Conservation (phyloP, 2,797 vertebrate genomes). For the Tapirus indicus region DNA sequence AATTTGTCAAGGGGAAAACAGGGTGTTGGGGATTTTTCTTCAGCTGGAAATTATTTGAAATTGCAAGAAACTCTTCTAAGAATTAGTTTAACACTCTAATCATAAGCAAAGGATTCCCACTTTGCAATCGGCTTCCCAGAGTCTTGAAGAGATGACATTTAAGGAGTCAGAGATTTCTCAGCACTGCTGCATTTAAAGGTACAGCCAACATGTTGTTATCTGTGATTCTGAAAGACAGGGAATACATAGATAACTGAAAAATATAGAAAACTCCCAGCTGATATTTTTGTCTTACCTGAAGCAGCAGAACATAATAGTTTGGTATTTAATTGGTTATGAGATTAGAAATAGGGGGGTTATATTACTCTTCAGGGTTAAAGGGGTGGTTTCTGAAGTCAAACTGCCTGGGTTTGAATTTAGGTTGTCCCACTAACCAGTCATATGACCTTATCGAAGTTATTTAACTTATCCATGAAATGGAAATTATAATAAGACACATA, state of each 20-base stretch:
- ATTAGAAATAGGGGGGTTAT: background rate
- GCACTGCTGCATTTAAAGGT: background rate
- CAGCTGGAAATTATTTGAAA: conserved; percentile 54
- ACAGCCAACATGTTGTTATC: background rate
- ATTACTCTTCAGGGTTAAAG: background rate
- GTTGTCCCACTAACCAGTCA: background rate
- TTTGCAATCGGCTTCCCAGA: conserved; percentile 62
- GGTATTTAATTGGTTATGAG: conserved; percentile 14
- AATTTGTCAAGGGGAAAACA: conserved; percentile 39
- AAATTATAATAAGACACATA: conserved; percentile 5
- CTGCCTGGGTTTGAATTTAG: background rate
- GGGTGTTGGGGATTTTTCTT: background rate
- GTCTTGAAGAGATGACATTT: background rate
- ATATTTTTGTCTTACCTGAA: conserved; percentile 6
- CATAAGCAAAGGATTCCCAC: conserved; percentile 34
- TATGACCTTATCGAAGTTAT: background rate
- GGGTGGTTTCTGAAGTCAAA: background rate
- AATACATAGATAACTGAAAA: conserved; percentile 29
- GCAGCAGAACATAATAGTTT: background rate
- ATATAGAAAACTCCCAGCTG: background rate
- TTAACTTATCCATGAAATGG: background rate
- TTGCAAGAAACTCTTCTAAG: conserved; percentile 37
- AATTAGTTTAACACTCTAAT: conserved; percentile 1
- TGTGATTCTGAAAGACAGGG: conserved; percentile 44
- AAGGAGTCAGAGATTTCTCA: background rate